These are phyloP conservation scores for Diadegma fenestrale DNA, from an alignment of 2,888 invertebrate genomes.

Conservation along the genomic window DNA sequence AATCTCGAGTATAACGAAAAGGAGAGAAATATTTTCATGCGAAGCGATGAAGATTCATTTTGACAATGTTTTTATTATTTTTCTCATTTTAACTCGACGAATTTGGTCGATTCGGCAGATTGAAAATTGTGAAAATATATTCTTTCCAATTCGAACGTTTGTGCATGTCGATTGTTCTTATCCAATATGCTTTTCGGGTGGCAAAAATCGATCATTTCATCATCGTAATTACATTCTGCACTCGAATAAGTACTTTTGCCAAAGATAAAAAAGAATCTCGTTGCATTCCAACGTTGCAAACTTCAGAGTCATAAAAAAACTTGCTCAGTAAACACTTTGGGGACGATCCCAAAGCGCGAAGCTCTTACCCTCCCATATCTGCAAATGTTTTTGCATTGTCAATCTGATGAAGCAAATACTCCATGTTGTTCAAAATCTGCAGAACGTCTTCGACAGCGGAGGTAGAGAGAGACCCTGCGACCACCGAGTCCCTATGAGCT, in stretches of 20 bases:
- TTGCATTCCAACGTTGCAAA: no score
- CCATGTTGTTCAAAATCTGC: conserved; percentile 88
- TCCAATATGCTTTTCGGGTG: no score
- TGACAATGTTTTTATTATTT: not conserved
- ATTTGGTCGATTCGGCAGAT: not conserved
- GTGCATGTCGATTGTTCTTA: not conserved
- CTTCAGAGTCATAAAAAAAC: no score
- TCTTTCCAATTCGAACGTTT: not conserved
- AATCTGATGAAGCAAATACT: conserved; percentile 91
- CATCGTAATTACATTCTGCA: no score
- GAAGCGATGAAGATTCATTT: not conserved
- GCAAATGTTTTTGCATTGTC: conserved; percentile 91
- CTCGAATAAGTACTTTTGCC: no score
- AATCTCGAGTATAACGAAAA: not conserved
- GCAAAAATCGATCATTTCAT: no score
- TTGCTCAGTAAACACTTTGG: no score
- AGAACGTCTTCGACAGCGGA: conserved; percentile 83
- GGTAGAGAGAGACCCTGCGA: conserved; percentile 72
- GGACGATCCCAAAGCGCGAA: not conserved
- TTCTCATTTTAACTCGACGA: not conserved
- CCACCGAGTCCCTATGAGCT: conserved; percentile 73
- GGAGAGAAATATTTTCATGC: not conserved
- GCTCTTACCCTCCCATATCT: conserved; percentile 87
- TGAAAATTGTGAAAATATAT: not conserved
- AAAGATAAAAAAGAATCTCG: no score